A percentile compares a stretch with the other conserved stretches of the same genome.
Evolutionary conservation across 2,888 invertebrate species (phyloP).

Genomic region (Ornithoptera alexandrae): DNA sequence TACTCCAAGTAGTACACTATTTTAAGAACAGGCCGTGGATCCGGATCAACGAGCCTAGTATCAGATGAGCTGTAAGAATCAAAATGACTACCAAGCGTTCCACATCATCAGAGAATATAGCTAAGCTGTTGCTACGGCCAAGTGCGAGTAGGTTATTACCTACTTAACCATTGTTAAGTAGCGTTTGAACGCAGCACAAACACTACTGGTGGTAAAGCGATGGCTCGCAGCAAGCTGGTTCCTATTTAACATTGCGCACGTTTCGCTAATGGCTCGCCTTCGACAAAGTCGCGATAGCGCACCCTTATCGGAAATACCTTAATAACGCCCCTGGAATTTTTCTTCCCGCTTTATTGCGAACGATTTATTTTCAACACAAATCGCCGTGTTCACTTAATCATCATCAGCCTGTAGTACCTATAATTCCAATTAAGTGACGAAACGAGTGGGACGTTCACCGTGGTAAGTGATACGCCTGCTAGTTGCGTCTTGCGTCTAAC

Average conservation of each 20-base stretch:
- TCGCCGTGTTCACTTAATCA: neutral
- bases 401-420: neutral
- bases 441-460: too few relatives aligned
- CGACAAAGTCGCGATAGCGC: constrained; percentile 33
- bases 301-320: constrained; percentile 38
- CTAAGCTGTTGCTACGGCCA: neutral
- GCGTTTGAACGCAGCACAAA: constrained; percentile 23
- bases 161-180: constrained; percentile 1
- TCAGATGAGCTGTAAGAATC: too few relatives aligned
- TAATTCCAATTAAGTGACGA: too few relatives aligned
- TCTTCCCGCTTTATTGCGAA: neutral
- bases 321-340: constrained; percentile 32
- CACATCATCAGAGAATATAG: too few relatives aligned
- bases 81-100: too few relatives aligned
- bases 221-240: constrained; percentile 31
- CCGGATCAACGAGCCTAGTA: too few relatives aligned
- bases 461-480: too few relatives aligned
- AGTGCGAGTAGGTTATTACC: neutral
- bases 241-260: constrained; percentile 38
- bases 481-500: too few relatives aligned
- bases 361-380: neutral
- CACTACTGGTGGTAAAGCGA: constrained; percentile 38
- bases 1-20: too few relatives aligned
- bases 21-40: too few relatives aligned
- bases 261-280: constrained; percentile 36